phyloP scores from a whole-genome alignment of 2,888 invertebrate species.

The Tetanocera ferruginea region DNA sequence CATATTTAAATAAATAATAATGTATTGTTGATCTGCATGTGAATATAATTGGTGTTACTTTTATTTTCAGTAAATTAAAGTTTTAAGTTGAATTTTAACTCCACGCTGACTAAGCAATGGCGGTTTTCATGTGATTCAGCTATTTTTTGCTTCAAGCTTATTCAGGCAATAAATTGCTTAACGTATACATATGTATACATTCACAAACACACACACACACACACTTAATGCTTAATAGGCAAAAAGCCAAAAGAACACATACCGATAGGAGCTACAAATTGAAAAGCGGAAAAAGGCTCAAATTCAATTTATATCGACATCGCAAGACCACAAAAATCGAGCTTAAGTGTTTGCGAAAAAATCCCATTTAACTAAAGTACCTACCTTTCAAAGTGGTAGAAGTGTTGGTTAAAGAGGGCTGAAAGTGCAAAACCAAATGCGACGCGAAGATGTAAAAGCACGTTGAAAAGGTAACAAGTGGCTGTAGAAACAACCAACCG shows the following conservation, averaged over 20 bases:
- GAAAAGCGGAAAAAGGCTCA: slow-evolving; percentile 53
- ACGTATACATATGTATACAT: background rate
- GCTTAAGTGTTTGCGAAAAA: slow-evolving; percentile 53
- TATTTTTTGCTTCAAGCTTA: slow-evolving; percentile 63
- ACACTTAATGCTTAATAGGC: slow-evolving; percentile 24
- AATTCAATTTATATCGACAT: slow-evolving; percentile 67
- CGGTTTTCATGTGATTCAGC: background rate
- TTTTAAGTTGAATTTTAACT: too few species aligned
- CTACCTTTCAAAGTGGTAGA: slow-evolving; percentile 45
- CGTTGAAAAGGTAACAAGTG: slow-evolving; percentile 62
- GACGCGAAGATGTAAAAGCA: slow-evolving; percentile 40
- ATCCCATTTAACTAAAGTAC: slow-evolving; percentile 62
- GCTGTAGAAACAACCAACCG: slow-evolving; percentile 43
- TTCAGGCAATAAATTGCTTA: slow-evolving; percentile 62
- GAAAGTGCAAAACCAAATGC: slow-evolving; percentile 11
- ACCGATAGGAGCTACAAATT: slow-evolving; percentile 22
- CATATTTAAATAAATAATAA: too few species aligned
- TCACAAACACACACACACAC: slow-evolving; percentile 4
- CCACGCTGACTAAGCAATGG: too few species aligned
- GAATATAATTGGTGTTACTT: too few species aligned
- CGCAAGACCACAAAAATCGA: slow-evolving; percentile 50
- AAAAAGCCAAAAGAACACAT: slow-evolving; percentile 53
- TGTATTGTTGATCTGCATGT: too few species aligned
- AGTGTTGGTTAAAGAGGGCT: background rate
- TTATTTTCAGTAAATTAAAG: too few species aligned